Base-by-base conservation (phyloP, 2,113 vertebrate species). In the Hystrix cristata region DNA sequence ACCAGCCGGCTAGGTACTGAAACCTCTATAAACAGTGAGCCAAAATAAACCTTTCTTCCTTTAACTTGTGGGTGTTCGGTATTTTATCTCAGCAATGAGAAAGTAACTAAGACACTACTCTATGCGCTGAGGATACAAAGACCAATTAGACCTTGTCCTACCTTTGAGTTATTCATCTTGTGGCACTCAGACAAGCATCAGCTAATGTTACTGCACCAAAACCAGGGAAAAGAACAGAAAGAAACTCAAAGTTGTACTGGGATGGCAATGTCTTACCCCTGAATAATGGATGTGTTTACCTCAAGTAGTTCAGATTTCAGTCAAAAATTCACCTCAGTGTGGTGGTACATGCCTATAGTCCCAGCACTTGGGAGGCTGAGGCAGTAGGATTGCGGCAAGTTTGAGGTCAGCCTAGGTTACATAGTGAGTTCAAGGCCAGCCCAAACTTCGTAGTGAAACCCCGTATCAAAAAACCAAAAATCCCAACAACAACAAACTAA, bases 121-220 rank as follows among this genome's bases (percentile, higher is more conserved):
- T 83, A 12, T 12, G 3, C 34, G 60, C 9, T 38, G 43, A 90
- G n/a, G 67, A 62, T 80, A 19, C 11, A 59, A 87, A 76, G 38
- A 62, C 15, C 76, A 88, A 92, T 78, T 38, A 94, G 78, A 64
- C 48, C 34, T 34, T 87, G 43, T 91, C 23, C 38, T 93, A 46
- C n/a, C 67, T 92, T 80, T 94, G 51, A 81, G 51, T 69, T 65
- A 48, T 11, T 71, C 34, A 46, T 46, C 67, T 53, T 11, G 15
- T 69, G 76, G 51, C 15, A 51, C 29, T 55, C 80, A 84, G 48
- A 27, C 62, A 48, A 95, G 81, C n/a, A 53, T 19, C 34, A 38
- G 21, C 3, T 34, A 48, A 90, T 23, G 21, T 43, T 21, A 86
- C 19, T 48, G 51, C 8, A 38, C 38, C 64, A 59, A 95, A 92